These are phyloP conservation scores for Anoplolepis gracilipes DNA, from an alignment of 1,140 invertebrate species.

Conservation along the genomic window DNA sequence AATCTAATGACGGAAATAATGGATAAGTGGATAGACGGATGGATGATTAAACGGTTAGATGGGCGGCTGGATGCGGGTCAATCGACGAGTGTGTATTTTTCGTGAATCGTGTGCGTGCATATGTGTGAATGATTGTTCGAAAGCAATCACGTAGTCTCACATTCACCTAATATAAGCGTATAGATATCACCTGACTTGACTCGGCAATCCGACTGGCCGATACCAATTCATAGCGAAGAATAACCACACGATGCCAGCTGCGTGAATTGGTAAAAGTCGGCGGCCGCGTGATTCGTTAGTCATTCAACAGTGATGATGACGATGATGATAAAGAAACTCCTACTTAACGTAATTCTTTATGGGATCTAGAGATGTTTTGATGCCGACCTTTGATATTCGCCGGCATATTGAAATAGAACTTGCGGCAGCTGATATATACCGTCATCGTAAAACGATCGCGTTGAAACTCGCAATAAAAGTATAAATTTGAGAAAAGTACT, in stretches of 20 bases:
- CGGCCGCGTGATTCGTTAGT: constrained; percentile 32
- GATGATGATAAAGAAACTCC: constrained; percentile 21
- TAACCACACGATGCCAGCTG: constrained; percentile 33
- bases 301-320: constrained; percentile 38
- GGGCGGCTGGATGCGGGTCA: background rate
- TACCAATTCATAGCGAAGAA: constrained; percentile 29
- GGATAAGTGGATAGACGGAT: constrained; percentile 9
- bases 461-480: too few species aligned
- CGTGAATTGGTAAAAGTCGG: constrained; percentile 12
- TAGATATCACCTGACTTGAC: constrained; percentile 8
- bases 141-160: background rate
- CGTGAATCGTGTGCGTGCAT: background rate
- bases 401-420: background rate
- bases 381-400: constrained; percentile 16
- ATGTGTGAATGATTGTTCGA: constrained; percentile 9
- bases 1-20: constrained; percentile 55
- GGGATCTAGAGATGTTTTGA: background rate
- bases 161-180: constrained; percentile 4
- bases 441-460: too few species aligned
- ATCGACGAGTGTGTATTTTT: constrained; percentile 1
- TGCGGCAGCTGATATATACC: background rate
- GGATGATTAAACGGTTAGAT: background rate
- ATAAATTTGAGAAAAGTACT: background rate
- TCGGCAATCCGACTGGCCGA: constrained; percentile 2
- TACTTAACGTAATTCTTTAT: constrained; percentile 37